A percentile compares a stretch with the other conserved stretches of the same genome.
Conservation (phyloP, 2,113 vertebrate genomes). For the Tylochromis polylepis region DNA sequence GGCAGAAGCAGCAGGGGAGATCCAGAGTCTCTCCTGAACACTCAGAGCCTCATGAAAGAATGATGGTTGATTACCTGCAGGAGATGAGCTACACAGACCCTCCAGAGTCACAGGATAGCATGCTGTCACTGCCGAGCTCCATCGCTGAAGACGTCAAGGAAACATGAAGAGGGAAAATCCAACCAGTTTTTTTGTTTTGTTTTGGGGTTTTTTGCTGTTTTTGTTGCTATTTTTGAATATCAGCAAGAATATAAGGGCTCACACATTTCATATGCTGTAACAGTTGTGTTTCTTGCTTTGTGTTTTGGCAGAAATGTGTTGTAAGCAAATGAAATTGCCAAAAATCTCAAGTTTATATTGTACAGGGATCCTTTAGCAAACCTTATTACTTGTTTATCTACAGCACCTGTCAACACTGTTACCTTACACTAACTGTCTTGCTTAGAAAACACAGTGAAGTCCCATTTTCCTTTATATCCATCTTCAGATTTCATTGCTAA, state of each 20-base stretch:
- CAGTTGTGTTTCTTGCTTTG: neutral
- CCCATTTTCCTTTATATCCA: neutral
- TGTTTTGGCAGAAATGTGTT: neutral
- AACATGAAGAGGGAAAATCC: neutral
- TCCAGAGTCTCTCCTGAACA: constrained; percentile 60
- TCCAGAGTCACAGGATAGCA: constrained; percentile 36
- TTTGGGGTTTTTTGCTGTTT: neutral
- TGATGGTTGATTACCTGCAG: constrained; percentile 73
- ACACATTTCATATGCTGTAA: neutral
- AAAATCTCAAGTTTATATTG: neutral
- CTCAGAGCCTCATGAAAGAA: constrained; percentile 72
- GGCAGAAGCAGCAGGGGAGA: constrained; percentile 61
- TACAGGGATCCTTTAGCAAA: neutral
- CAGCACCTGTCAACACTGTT: neutral
- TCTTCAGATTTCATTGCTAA: neutral
- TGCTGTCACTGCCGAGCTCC: neutral
- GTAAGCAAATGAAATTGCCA: neutral
- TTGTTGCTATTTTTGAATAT: neutral
- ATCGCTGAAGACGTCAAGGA: neutral
- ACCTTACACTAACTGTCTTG: neutral
- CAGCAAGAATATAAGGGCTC: neutral
- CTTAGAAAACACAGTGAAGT: neutral
- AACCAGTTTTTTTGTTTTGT: neutral
- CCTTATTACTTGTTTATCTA: neutral
- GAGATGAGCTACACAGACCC: constrained; percentile 55